Base-by-base conservation (phyloP, 2,888 invertebrate genomes). In the Malacosoma neustria region DNA sequence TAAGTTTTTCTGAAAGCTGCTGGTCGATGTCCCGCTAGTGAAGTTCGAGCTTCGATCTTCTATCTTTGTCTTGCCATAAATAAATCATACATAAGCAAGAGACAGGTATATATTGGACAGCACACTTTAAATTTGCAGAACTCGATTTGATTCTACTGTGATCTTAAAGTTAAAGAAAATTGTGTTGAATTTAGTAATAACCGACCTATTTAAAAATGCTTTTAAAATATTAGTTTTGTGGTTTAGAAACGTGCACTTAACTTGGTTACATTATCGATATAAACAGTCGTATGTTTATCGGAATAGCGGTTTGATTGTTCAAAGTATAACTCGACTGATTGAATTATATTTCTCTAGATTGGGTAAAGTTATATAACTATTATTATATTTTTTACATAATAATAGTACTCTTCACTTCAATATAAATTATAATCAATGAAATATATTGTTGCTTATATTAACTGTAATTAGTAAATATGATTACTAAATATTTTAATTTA, bases 1-100 rank as follows among this genome's bases (percentile, higher is more conserved):
- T 51, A 70, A 67, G 76, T 82, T 82, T 75, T 82, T 84, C 80
- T 80, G 75, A 81, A 84, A 82, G 82, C 79, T 82, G 81, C 79
- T 84, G 82, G 84, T 82, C 81, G 82, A 82, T 82, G 82, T 84
- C 82, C 84, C 84, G 81, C 84, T 82, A 82, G 73, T 61, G 61
- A 72, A 70, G 56, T 72, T 77, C 63, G 61, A 76, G 72, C 74
- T 70, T 61, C 56, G 45, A 49, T 65, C 46, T 48, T 41, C 55
- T 47, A 42, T 79, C 79, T 49, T 62, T 61, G 43, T 79, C 70
- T 46, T 46, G 57, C 63, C 40, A 37, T 38, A 22, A 44, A 38
- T 43, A 42, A 38, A 37, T 44, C 56, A 34, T 62, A 74, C 57
- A 64, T 56, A 46, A 59, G 54, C 72, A 43, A 50, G 70, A 67